Percentiles rank a stretch among this genome's conserved stretches.
Conservation (phyloP, 1,140 invertebrate species). For the Drosophila funebris region DNA sequence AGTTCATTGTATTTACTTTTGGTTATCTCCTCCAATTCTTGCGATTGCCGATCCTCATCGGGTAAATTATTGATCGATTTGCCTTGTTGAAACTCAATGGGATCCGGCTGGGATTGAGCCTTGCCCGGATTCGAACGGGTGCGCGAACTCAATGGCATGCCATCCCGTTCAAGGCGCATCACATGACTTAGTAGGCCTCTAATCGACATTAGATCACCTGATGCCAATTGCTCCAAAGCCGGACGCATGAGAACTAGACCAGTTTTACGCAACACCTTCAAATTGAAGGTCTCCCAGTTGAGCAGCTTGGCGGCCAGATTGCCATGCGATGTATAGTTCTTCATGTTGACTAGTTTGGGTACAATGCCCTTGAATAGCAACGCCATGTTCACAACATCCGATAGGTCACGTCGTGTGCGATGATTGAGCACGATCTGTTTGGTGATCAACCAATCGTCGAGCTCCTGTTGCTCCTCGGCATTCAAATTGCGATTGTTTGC, state of each 20-base stretch:
- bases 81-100: background rate
- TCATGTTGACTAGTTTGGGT: conserved; percentile 88
- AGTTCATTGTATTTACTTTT: conserved; percentile 3
- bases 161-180: conserved; percentile 63
- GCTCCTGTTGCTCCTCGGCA: conserved; percentile 28
- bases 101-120: background rate
- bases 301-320: conserved; percentile 87
- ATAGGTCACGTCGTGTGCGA: conserved; percentile 55
- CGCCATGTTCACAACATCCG: conserved; percentile 89
- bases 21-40: background rate
- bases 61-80: background rate
- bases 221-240: conserved; percentile 86
- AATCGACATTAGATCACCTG: conserved; percentile 86
- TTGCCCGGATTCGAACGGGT: conserved; percentile 28
- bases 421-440: conserved; percentile 85
- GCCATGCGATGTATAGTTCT: conserved; percentile 89
- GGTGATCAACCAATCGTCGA: conserved; percentile 87
- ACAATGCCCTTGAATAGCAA: conserved; percentile 89
- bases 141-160: conserved; percentile 48
- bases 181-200: conserved; percentile 86
- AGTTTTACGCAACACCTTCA: conserved; percentile 88
- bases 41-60: background rate
- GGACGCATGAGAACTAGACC: conserved; percentile 85
- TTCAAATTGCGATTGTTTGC: conserved; percentile 19
- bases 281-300: conserved; percentile 90